Base-by-base conservation (phyloP, 2,113 vertebrate genomes). In the Lucifuga dentata region DNA sequence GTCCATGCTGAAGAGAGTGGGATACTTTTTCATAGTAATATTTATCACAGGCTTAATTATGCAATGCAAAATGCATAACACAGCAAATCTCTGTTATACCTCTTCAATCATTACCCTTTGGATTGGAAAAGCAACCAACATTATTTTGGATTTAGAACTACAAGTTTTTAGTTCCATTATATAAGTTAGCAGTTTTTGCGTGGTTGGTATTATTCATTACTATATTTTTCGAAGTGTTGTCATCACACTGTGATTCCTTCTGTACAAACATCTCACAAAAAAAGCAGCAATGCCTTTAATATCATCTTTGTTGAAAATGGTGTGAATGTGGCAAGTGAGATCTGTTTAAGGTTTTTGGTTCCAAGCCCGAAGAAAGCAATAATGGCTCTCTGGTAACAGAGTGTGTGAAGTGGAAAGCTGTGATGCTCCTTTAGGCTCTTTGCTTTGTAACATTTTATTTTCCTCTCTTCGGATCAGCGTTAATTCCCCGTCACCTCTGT, bases 341-440 rank as follows among this genome's bases (percentile, higher is more conserved):
- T 61, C 63, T 74, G 36, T 73, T 66, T 44, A 45, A 70, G 60
- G 62, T 51, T 73, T 85, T 70, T 55, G 40, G 39, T 61, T 35
- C 55, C 46, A 45, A 43, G 56, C 29, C 45, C 68, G 73, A 71
- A 82, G 78, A 66, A 64, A 73, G 35, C 67, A 82, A 80, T 80
- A 55, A 76, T 55, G 63, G 73, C 56, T 76, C 36, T 49, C 29
- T n/a, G n/a, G n/a, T n/a, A n/a, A n/a, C n/a, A n/a, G n/a, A n/a
- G 40, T 38, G 44, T 79, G 16, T 48, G 41, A 38, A 38, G 3
- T 13, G 41, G 33, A 43, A 20, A 57, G 51, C 38, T 40, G 50
- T 53, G 41, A 20, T 15, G 49, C 40, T 46, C 1, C 6, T 21
- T 44, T 33, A 9, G 11, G n/a, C n/a, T n/a, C n/a, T 45, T 38